A percentile compares a stretch with the other conserved stretches of the same genome.
Conservation (phyloP, 2,888 invertebrate species). For the Imbricaverruca yamaguchii region DNA sequence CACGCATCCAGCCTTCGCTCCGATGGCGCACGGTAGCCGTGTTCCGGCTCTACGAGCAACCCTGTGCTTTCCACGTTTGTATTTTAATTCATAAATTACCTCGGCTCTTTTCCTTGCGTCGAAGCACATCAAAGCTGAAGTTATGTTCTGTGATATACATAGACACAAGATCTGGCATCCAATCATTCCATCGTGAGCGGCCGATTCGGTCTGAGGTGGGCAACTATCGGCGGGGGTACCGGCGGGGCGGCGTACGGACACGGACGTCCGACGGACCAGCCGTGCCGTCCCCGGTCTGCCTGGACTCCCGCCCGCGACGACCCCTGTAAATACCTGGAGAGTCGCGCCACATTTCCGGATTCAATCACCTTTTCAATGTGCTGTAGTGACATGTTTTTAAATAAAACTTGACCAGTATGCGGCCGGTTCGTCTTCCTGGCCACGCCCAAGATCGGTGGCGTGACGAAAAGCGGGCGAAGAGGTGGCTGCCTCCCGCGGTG, state of each 20-base stretch:
- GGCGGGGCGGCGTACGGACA: no score
- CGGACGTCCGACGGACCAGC: background rate
- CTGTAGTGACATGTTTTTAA: slow-evolving; percentile 17
- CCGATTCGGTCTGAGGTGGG: background rate
- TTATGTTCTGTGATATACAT: slow-evolving; percentile 14
- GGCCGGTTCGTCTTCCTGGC: no score
- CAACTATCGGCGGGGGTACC: background rate
- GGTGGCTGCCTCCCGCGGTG: no score
- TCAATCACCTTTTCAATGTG: slow-evolving; percentile 13
- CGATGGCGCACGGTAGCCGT: no score
- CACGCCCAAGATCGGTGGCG: no score
- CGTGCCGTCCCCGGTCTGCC: no score
- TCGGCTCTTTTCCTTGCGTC: no score
- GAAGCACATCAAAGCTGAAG: background rate
- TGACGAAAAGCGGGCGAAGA: no score
- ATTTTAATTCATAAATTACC: no score
- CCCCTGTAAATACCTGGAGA: background rate
- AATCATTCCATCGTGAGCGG: background rate
- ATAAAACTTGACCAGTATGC: background rate
- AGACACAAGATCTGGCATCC: background rate
- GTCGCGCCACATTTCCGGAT: background rate
- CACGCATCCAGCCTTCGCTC: no score
- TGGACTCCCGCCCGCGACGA: background rate
- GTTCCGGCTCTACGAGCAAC: no score
- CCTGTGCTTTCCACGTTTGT: no score